phyloP scores from a whole-genome alignment of 2,797 vertebrate genomes.

The Rhabdophis nuchalis region DNA sequence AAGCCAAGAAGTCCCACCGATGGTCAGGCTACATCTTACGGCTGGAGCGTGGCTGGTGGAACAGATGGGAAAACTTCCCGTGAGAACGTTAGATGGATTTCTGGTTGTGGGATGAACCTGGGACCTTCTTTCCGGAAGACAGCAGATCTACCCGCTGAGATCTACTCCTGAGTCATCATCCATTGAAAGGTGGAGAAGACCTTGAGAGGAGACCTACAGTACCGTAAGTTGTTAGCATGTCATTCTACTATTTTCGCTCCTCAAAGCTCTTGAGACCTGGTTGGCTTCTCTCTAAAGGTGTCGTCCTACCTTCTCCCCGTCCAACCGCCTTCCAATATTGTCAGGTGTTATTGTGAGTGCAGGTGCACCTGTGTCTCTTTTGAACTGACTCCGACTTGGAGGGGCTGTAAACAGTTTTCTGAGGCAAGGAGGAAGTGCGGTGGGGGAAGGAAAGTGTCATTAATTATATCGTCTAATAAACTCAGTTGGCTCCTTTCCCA shows the following conservation, averaged over 20 bases:
- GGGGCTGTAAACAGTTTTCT: slow-evolving; percentile 63
- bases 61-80: not conserved
- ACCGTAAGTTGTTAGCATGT: not conserved
- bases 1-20: not conserved
- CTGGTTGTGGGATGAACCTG: not conserved
- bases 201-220: not conserved
- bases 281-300: slow-evolving; percentile 1
- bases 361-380: not conserved
- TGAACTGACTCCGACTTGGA: slow-evolving; percentile 50
- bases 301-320: slow-evolving; percentile 33
- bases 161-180: too few species aligned
- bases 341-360: slow-evolving; percentile 17
- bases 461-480: slow-evolving; percentile 75
- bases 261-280: slow-evolving; percentile 3
- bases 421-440: slow-evolving; percentile 46
- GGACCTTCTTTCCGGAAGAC: not conserved
- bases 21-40: too few species aligned
- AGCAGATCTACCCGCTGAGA: not conserved
- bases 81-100: not conserved
- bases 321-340: slow-evolving; percentile 53
- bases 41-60: not conserved
- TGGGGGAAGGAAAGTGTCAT: slow-evolving; percentile 59
- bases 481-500: slow-evolving; percentile 72
- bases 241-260: not conserved
- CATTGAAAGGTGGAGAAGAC: not conserved